Evolutionary conservation across 2,797 vertebrate species (phyloP).

Genomic region (Hipposideros larvatus): DNA sequence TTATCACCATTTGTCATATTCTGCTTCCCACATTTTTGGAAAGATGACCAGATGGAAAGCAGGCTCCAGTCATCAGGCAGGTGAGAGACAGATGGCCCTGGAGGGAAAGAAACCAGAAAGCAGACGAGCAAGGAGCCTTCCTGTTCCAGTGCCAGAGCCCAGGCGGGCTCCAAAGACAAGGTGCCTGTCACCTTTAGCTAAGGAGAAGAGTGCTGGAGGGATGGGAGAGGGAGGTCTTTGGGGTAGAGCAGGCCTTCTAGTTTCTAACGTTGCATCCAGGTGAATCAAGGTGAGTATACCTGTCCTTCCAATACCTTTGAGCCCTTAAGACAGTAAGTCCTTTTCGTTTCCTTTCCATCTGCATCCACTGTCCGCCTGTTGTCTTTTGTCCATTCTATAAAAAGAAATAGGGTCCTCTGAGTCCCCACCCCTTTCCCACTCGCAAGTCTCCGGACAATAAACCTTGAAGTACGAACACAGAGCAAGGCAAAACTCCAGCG

Average conservation of each 20-base stretch:
- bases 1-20: slow-evolving; percentile 60
- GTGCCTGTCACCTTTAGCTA: neutral
- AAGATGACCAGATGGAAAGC: slow-evolving; percentile 48
- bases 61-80: slow-evolving; percentile 10
- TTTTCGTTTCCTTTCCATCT: neutral
- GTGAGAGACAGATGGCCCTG: slow-evolving; percentile 66
- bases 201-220: fast-evolving
- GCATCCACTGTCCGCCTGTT: neutral
- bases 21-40: neutral
- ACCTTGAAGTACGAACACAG: fast-evolving
- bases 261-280: neutral
- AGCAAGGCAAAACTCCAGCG: neutral
- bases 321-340: fast-evolving
- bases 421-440: neutral
- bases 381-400: neutral
- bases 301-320: neutral
- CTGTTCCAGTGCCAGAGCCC: fast-evolving
- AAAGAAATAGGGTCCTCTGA: neutral
- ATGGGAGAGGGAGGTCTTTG: fast-evolving
- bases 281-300: fast-evolving
- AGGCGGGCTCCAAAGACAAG: fast-evolving
- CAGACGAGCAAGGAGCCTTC: fast-evolving
- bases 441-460: neutral
- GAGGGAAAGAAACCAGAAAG: neutral
- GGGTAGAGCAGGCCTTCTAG: fast-evolving